phyloP scores from a whole-genome alignment of 2,888 invertebrate species.

The Lampropteryx suffumata region DNA sequence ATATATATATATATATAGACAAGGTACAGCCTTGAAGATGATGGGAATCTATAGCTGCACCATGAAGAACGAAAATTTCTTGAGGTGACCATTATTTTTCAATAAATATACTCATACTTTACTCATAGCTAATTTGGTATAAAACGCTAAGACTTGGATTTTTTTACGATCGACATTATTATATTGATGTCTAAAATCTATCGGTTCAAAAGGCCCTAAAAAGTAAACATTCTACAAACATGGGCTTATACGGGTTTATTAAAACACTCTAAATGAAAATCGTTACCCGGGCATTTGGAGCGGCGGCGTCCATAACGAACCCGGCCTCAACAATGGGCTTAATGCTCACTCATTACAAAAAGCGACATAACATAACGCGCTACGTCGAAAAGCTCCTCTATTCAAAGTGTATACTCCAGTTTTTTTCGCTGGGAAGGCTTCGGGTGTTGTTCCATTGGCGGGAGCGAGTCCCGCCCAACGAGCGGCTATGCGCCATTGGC shows the following conservation, averaged over 20 bases:
- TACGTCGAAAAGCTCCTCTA: conserved; percentile 79
- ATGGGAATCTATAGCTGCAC: too few relatives aligned
- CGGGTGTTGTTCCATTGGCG: conserved; percentile 59
- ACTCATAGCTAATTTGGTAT: too few relatives aligned
- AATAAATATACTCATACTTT: too few relatives aligned
- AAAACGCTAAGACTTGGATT: too few relatives aligned
- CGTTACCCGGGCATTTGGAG: conserved; percentile 78
- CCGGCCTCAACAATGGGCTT: conserved; percentile 81
- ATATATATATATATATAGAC: too few relatives aligned
- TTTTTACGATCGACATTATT: too few relatives aligned
- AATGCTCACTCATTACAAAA: conserved; percentile 82
- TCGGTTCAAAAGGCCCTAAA: too few relatives aligned
- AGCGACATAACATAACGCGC: conserved; percentile 81
- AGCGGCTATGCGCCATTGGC: conserved; percentile 61
- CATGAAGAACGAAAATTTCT: too few relatives aligned
- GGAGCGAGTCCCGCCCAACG: conserved; percentile 66
- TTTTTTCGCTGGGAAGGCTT: conserved; percentile 77
- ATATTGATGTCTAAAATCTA: too few relatives aligned
- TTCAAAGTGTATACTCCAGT: conserved; percentile 81
- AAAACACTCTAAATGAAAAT: conserved; percentile 82
- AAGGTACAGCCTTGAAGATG: too few relatives aligned
- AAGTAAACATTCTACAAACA: conserved; percentile 55
- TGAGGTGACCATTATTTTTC: too few relatives aligned
- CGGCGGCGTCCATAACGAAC: conserved; percentile 80
- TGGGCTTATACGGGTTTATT: conserved; percentile 77